Conservation (phyloP, 2,888 invertebrate genomes). For the Meteorus cinctellus region DNA sequence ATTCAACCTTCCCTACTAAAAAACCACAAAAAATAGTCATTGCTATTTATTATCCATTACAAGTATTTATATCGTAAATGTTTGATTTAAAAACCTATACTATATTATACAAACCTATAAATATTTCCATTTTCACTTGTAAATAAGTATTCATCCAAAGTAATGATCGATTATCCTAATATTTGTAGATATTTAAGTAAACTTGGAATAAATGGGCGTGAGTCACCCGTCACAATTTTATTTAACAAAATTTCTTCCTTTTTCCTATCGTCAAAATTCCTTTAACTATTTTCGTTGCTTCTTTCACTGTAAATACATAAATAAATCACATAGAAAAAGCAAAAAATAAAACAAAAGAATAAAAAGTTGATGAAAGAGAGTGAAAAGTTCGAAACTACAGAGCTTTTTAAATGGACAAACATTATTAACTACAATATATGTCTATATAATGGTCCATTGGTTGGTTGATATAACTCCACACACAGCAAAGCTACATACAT, state of each 20-base stretch:
- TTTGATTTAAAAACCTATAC: conserved; percentile 20
- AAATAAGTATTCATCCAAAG: conserved; percentile 31
- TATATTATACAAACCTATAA: not conserved
- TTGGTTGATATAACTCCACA: not conserved
- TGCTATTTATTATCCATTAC: not conserved
- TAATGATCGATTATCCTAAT: conserved; percentile 16
- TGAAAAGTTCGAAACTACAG: conserved; percentile 16
- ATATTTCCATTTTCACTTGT: conserved; percentile 26
- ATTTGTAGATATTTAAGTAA: conserved; percentile 21
- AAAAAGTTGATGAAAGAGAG: conserved; percentile 12
- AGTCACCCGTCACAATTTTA: conserved; percentile 21
- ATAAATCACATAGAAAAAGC: not conserved
- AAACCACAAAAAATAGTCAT: not conserved
- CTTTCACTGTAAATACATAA: not conserved
- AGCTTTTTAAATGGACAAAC: conserved; percentile 30
- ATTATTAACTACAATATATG: not conserved
- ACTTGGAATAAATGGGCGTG: conserved; percentile 3
- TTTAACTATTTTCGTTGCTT: too few species aligned
- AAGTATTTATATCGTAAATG: conserved; percentile 27
- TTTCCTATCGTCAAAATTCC: not conserved
- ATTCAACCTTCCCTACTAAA: conserved; percentile 10
- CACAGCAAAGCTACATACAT: not conserved
- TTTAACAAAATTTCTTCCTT: not conserved
- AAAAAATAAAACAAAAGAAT: not conserved
- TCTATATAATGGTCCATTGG: not conserved